These are phyloP conservation scores for Malurus leucopterus DNA, from an alignment of 2,797 vertebrate species.

Conservation along the genomic window DNA sequence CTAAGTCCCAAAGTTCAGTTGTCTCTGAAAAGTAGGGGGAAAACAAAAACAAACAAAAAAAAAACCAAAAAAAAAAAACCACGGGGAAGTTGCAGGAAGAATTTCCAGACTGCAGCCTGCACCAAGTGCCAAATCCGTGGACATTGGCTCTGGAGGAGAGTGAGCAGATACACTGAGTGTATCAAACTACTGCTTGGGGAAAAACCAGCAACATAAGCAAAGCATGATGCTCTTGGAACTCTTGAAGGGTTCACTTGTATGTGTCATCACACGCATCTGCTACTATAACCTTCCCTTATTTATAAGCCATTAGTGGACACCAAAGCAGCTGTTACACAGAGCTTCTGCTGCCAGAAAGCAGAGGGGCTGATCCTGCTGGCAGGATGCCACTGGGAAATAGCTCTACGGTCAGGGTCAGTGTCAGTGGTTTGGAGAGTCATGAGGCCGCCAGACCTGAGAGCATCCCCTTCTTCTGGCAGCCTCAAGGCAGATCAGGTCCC, in stretches of 20 bases:
- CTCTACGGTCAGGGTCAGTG: neutral
- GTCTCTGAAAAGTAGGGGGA: neutral
- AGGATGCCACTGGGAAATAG: neutral
- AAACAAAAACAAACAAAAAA: neutral
- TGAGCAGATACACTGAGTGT: neutral
- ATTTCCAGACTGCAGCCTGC: neutral
- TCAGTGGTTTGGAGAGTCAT: neutral
- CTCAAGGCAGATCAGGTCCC: neutral
- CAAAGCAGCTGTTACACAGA: neutral
- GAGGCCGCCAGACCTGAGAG: neutral
- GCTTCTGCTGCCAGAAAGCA: neutral
- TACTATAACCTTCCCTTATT: neutral
- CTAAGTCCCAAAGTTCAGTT: neutral
- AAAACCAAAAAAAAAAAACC: neutral
- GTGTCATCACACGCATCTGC: neutral
- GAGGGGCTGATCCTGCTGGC: neutral
- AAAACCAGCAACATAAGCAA: neutral
- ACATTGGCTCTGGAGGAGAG: neutral
- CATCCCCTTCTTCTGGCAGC: neutral
- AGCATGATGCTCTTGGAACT: neutral
- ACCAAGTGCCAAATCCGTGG: neutral
- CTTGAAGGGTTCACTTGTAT: neutral
- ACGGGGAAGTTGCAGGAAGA: neutral
- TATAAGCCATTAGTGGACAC: neutral
- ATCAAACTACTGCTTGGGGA: neutral